These are phyloP conservation scores for Atrina japonica DNA, from an alignment of 2,888 invertebrate species.

Conservation along the genomic window DNA sequence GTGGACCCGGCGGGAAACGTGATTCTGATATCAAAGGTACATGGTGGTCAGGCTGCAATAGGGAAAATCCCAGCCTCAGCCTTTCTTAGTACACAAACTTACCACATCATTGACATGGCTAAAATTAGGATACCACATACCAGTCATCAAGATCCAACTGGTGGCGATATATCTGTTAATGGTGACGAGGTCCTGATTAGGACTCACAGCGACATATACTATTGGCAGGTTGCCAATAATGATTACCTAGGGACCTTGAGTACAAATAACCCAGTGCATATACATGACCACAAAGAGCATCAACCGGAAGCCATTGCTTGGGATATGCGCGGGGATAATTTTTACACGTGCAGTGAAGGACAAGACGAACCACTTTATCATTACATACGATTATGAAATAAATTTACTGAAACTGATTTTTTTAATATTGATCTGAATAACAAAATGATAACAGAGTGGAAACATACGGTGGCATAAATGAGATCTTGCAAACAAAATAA, in stretches of 20 bases:
- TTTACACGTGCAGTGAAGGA: constrained; percentile 31
- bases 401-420: too few species aligned
- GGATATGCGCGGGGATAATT: constrained; percentile 29
- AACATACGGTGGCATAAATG: too few species aligned
- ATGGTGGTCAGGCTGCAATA: constrained; percentile 3
- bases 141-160: constrained; percentile 19
- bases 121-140: constrained; percentile 19
- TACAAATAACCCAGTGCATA: background rate
- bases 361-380: constrained; percentile 28
- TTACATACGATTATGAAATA: constrained; percentile 3
- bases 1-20: constrained; percentile 34
- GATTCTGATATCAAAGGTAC: constrained; percentile 21
- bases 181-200: constrained; percentile 20
- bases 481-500: too few species aligned
- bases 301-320: constrained; percentile 31
- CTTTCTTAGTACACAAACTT: background rate
- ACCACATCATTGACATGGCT: background rate
- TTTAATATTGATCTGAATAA: too few species aligned
- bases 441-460: too few species aligned
- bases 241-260: constrained; percentile 21
- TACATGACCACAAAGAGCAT: constrained; percentile 25
- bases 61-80: constrained; percentile 8
- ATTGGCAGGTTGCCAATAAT: constrained; percentile 2
- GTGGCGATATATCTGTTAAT: constrained; percentile 33
- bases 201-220: constrained; percentile 19